Evolutionary conservation across 2,888 invertebrate genomes (phyloP).

Genomic region (Drosophila longiperda): DNA sequence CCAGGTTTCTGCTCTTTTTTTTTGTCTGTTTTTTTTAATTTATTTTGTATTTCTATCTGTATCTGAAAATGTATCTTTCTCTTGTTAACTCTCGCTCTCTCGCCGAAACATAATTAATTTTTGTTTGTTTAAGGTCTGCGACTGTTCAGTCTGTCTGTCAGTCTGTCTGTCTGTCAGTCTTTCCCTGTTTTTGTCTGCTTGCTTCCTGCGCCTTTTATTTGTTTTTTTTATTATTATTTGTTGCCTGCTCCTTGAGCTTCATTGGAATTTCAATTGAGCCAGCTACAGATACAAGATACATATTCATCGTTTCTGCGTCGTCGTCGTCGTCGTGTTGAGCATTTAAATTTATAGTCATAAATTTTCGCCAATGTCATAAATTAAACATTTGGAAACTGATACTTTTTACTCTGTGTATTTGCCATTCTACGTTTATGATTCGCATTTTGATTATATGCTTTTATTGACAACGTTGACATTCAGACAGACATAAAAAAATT

Average conservation of each 20-base stretch:
- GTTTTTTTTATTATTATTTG: slow-evolving; percentile 10
- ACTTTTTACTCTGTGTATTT: slow-evolving; percentile 40
- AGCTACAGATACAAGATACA: slow-evolving; percentile 54
- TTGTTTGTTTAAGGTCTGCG: slow-evolving; percentile 77
- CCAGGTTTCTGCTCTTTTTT: slow-evolving; percentile 42
- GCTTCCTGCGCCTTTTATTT: slow-evolving; percentile 60
- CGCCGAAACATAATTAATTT: slow-evolving; percentile 80
- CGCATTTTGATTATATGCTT: slow-evolving; percentile 37
- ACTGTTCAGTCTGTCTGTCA: slow-evolving; percentile 36
- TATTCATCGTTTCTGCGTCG: slow-evolving; percentile 65
- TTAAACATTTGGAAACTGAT: slow-evolving; percentile 79
- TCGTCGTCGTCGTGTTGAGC: slow-evolving; percentile 51
- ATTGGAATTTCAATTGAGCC: slow-evolving; percentile 72
- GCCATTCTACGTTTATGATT: slow-evolving; percentile 49
- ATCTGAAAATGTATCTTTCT: slow-evolving; percentile 16
- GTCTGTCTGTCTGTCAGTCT: slow-evolving; percentile 37
- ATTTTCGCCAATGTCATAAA: slow-evolving; percentile 76
- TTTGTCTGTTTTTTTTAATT: neutral
- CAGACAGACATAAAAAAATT: slow-evolving; percentile 1
- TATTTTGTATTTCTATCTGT: slow-evolving; percentile 31
- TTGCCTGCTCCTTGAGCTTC: slow-evolving; percentile 68
- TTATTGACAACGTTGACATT: slow-evolving; percentile 62
- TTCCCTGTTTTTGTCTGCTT: slow-evolving; percentile 26
- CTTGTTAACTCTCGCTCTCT: slow-evolving; percentile 15
- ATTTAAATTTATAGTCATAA: slow-evolving; percentile 74